Evolutionary conservation across 1,140 invertebrate genomes (phyloP), one percentile per base, ranked within the genome.

Genomic region (Neodiprion lecontei): DNA sequence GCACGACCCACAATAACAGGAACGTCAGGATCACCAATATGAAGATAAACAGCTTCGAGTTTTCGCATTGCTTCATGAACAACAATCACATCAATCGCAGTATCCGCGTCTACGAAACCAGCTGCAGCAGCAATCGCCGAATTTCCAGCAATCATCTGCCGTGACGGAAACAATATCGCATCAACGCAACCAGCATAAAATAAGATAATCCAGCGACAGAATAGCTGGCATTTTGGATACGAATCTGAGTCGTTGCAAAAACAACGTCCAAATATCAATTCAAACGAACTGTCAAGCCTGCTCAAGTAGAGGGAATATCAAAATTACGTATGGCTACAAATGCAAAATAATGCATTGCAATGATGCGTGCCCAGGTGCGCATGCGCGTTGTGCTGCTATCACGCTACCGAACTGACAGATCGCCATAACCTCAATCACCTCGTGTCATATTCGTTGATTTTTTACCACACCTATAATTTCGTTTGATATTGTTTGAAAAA

Each of bases 331-430:
- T 72, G 74, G 9, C 75, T 78, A 7, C 80, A 82, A 48, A 81
- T 76, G 21, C 76, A 80, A 14, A 87, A 86, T 67, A 87, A 87
- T 72, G 86, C 85, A 8, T 61, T 87, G 40, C 72, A 4, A 61
- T 82, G 49, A 73, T 75, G 28, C 28, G 5, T 40, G 28, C 28
- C 28, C 28, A 40, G 28, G 5, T 40, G 28, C 5, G 28, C 28
- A 40, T 3, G 5, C 28, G 28, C 28, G 5, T 5, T 2, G 28
- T 40, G 28, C 28, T 40, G 28, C 28, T 40, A 40, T 40, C 28
- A 40, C 28, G 5, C 28, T 5, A 40, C 28, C 28, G 28, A 40
- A 1, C 28, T 40, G 28, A 1, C 28, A 40, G 28, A 40, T 40
- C 28, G 5, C 28, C 28, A 40, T 40, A 40, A 40, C 28, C 28